Conservation (phyloP, 2,113 vertebrate species). For the Alosa alosa region DNA sequence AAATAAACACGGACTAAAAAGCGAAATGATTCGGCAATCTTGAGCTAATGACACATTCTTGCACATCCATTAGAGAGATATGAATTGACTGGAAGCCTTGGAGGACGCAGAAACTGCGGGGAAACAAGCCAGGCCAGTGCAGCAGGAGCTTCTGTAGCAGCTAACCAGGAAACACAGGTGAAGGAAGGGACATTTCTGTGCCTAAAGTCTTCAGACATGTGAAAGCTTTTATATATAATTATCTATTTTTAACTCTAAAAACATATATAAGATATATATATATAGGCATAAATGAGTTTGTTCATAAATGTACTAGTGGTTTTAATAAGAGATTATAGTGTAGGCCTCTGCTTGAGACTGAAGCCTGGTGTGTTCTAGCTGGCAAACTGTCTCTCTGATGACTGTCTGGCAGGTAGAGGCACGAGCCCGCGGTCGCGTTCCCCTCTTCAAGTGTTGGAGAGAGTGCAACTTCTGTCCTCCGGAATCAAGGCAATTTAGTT, state of each 20-base stretch:
- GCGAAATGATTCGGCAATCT: background rate
- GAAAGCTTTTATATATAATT: too few species aligned
- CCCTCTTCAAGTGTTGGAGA: slow-evolving; percentile 59
- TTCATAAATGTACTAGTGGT: background rate
- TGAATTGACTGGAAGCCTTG: background rate
- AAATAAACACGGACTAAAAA: slow-evolving; percentile 41
- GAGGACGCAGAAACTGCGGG: background rate
- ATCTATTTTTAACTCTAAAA: too few species aligned
- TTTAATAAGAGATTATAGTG: background rate
- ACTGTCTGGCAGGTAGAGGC: background rate
- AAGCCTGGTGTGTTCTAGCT: background rate
- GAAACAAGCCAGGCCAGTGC: background rate
- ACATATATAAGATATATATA: too few species aligned
- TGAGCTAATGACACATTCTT: background rate
- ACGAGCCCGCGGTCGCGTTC: slow-evolving; percentile 36
- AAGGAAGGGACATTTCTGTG: background rate
- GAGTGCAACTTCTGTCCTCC: slow-evolving; percentile 60
- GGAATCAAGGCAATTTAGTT: slow-evolving; percentile 67
- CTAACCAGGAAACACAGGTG: background rate
- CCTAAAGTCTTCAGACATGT: too few species aligned
- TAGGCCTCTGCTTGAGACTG: too few species aligned
- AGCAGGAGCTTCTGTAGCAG: background rate
- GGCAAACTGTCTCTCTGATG: background rate
- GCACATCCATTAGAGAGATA: slow-evolving; percentile 7
- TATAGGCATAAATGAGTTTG: background rate